Percentiles rank a stretch among this genome's conserved stretches.
These are phyloP conservation scores for Nudaria mundana DNA, from an alignment of 2,888 invertebrate species.

Conservation along the genomic window DNA sequence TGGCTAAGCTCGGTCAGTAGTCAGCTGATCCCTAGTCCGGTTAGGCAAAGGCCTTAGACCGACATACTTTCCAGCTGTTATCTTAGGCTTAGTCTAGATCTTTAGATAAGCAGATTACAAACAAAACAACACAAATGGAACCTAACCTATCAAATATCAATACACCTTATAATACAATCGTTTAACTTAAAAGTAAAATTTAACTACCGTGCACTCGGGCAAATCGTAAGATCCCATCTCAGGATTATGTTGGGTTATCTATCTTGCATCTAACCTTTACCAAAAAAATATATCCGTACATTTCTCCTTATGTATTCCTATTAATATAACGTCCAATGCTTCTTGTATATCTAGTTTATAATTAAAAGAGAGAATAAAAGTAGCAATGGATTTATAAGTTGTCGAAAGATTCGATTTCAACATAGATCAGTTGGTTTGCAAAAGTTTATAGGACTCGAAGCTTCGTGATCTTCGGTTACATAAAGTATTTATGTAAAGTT, in stretches of 20 bases:
- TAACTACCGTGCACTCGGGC: slow-evolving; percentile 58
- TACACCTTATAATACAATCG: slow-evolving; percentile 4
- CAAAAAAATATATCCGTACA: slow-evolving; percentile 23
- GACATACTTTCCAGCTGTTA: too few species aligned
- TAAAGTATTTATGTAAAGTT: slow-evolving; percentile 69
- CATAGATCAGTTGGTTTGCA: slow-evolving; percentile 7
- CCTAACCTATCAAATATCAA: slow-evolving; percentile 34
- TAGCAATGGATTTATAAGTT: slow-evolving; percentile 24
- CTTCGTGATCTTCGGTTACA: slow-evolving; percentile 65
- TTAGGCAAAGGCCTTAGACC: too few species aligned
- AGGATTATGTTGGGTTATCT: slow-evolving; percentile 75
- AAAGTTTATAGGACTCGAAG: slow-evolving; percentile 36
- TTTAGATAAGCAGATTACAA: too few species aligned
- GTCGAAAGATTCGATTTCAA: not conserved
- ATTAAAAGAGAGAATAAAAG: not conserved
- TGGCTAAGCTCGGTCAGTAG: too few species aligned
- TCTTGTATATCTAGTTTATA: not conserved
- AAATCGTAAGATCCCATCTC: slow-evolving; percentile 68
- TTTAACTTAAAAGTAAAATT: slow-evolving; percentile 35
- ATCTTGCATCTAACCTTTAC: slow-evolving; percentile 59
- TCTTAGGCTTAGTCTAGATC: too few species aligned
- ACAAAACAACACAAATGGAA: slow-evolving; percentile 21
- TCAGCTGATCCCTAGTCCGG: too few species aligned
- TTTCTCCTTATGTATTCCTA: slow-evolving; percentile 1
- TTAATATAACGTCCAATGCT: slow-evolving; percentile 27